Evolutionary conservation across 2,888 invertebrate species (phyloP), one percentile per base, ranked within the genome.

Genomic region (Gordius sp.): DNA sequence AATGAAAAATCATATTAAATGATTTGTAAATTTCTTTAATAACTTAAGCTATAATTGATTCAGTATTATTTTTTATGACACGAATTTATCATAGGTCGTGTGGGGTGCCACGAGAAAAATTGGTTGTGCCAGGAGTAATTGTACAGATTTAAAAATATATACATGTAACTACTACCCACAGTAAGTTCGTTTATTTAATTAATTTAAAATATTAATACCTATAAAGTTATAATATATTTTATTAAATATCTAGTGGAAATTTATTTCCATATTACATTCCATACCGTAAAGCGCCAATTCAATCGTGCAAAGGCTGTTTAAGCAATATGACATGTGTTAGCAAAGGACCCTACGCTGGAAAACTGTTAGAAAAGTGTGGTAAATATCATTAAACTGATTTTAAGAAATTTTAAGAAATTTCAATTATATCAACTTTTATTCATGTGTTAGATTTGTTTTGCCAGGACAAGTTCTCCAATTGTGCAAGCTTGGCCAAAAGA

Each of bases 121-220:
- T 47, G 47, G 47, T 4, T 47, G 47, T 47, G 47, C 16, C 4
- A 8, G 8, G 13, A n/a, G 16, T 47, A 4, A 8, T 4, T 47
- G 47, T 20, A 8, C 47, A n/a, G 4, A 8, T 4, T 4, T 4
- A 20, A 8, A 47, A 20, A 47, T 47, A 20, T 47, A n/a, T 20
- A 47, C 47, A 4, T 47, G 47, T 47, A 47, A 47, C 20, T 47
- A 47, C 20, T 47, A 47, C 20, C 47, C 47, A 33, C 39, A 8
- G 39, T 33, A 33, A 33, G n/a, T n/a, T n/a, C n/a, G n/a, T n/a
- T n/a, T 13, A 33, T 33, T 13, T 33, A 33, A 33, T 33, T 33
- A 33, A 33, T 33, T 13, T 33, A 33, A 33, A 33, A 33, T 33
- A 33, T 33, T 13, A 13, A 8, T 13, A 33, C n/a, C n/a, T 13